phyloP scores from a whole-genome alignment of 2,113 vertebrate species.

The Eubucco bourcierii region DNA sequence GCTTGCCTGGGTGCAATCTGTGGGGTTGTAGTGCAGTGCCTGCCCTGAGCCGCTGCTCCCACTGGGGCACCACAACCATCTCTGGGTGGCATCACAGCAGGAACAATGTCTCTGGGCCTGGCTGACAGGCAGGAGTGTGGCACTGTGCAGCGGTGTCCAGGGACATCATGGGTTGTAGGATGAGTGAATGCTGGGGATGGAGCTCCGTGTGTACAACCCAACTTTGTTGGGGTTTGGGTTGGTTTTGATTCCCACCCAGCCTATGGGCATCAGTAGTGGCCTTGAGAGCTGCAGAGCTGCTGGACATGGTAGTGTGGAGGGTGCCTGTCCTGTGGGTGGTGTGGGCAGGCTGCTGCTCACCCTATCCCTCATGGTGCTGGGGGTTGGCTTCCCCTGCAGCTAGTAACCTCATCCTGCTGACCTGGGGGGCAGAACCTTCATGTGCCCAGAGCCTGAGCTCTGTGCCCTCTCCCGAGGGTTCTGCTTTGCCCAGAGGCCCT shows the following conservation, averaged over 20 bases:
- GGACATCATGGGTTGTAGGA: accelerated
- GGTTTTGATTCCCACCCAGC: neutral
- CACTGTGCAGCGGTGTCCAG: neutral
- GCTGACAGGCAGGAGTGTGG: neutral
- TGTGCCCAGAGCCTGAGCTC: neutral
- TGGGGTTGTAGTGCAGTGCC: accelerated
- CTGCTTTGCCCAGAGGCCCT: neutral
- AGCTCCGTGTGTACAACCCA: accelerated
- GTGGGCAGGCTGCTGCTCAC: neutral
- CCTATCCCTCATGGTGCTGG: accelerated
- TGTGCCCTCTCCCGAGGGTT: neutral
- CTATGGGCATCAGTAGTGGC: neutral
- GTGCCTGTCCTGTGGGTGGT: neutral
- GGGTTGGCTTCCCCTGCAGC: neutral
- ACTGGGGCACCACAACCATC: accelerated
- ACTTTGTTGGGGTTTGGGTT: neutral
- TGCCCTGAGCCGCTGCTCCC: neutral
- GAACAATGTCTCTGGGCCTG: accelerated
- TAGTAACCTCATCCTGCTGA: neutral
- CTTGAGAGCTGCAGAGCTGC: neutral
- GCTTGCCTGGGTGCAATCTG: neutral
- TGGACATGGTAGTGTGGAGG: neutral
- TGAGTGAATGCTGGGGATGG: accelerated
- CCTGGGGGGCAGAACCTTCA: neutral
- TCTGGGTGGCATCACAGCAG: accelerated